Conservation (phyloP, 2,113 vertebrate species). For the Cisticola juncidis region DNA sequence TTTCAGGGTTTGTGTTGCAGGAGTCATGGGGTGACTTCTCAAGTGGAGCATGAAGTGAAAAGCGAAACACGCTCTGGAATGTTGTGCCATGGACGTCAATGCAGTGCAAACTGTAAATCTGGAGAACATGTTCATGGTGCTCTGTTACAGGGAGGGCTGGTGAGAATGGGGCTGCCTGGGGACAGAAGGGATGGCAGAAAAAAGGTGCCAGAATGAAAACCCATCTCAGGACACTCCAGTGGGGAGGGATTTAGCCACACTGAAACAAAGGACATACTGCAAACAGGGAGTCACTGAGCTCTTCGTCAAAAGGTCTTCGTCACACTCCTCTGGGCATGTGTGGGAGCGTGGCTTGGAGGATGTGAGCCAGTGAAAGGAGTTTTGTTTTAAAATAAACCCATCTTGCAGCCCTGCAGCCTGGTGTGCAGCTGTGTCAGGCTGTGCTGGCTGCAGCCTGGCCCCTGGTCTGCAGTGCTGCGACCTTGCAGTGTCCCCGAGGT, state of each 20-base stretch:
- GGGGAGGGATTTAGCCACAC: not conserved
- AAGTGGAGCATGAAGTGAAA: too few relatives aligned
- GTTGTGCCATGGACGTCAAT: not conserved
- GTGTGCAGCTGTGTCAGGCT: not conserved
- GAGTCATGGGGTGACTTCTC: fast-evolving
- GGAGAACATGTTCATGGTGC: fast-evolving
- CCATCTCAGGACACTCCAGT: fast-evolving
- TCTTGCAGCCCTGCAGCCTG: not conserved
- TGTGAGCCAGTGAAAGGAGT: fast-evolving
- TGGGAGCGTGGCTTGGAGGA: fast-evolving
- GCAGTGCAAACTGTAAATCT: not conserved
- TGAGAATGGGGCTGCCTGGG: not conserved
- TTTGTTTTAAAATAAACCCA: not conserved
- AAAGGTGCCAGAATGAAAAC: not conserved
- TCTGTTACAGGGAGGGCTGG: not conserved
- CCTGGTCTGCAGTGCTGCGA: not conserved
- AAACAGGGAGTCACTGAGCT: not conserved
- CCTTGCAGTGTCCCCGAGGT: not conserved
- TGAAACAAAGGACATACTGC: fast-evolving
- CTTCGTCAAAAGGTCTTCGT: not conserved
- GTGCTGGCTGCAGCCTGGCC: not conserved
- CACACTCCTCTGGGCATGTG: fast-evolving
- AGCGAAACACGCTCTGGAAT: fast-evolving
- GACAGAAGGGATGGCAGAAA: not conserved
- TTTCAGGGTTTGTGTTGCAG: not conserved